These are phyloP conservation scores for Nezara viridula DNA, from an alignment of 2,888 invertebrate genomes.

Conservation along the genomic window DNA sequence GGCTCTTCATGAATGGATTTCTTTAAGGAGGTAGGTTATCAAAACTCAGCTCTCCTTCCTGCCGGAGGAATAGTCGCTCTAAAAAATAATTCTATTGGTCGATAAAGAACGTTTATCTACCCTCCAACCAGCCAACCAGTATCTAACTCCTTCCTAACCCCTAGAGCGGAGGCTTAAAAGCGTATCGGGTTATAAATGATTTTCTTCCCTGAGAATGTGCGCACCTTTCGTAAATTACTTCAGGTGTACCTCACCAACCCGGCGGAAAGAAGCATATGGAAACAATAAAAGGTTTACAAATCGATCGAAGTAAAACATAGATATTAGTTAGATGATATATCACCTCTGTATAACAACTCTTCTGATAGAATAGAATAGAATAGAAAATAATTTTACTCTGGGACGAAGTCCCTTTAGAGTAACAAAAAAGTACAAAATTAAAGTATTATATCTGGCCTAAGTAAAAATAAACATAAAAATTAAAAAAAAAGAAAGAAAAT, in stretches of 20 bases:
- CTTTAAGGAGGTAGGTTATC: not conserved
- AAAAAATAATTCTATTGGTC: constrained; percentile 45
- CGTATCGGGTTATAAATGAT: constrained; percentile 49
- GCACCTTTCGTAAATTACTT: not conserved
- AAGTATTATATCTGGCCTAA: too few species aligned
- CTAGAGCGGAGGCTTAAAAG: constrained; percentile 6
- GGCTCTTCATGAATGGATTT: not conserved
- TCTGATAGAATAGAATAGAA: too few species aligned
- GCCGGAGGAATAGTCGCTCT: not conserved
- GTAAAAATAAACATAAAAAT: too few species aligned
- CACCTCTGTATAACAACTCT: too few species aligned
- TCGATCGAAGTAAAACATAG: not conserved
- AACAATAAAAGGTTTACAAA: not conserved
- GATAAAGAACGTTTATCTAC: constrained; percentile 41
- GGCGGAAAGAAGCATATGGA: not conserved
- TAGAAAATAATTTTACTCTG: too few species aligned
- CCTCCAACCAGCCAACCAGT: not conserved
- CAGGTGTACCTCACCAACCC: not conserved
- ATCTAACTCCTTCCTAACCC: not conserved
- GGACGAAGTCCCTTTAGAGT: too few species aligned
- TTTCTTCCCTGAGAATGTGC: not conserved
- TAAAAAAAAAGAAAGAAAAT: too few species aligned
- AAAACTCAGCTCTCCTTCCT: not conserved
- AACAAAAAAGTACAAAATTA: too few species aligned
- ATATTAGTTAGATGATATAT: too few species aligned